phyloP scores from a whole-genome alignment of 2,797 vertebrate species.

The Pangasius larnaudii region DNA sequence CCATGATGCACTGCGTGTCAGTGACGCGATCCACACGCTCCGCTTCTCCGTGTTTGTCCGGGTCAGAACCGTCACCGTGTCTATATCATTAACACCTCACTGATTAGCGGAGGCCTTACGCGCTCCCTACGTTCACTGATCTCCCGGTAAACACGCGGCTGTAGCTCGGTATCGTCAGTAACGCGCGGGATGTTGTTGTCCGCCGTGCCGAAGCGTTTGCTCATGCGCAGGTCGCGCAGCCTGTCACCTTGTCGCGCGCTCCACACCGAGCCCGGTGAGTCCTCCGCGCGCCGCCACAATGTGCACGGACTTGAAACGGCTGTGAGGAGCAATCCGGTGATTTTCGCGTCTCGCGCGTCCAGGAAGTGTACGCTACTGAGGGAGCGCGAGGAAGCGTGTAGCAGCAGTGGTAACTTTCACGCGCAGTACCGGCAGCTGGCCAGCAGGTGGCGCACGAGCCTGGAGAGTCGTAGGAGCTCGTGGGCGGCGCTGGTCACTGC shows the following conservation, averaged over 20 bases:
- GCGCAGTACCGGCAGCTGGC: slow-evolving; percentile 76
- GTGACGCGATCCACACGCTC: slow-evolving; percentile 57
- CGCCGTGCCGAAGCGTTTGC: slow-evolving; percentile 73
- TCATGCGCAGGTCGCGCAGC: slow-evolving; percentile 77
- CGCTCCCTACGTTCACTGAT: neutral
- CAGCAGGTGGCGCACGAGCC: slow-evolving; percentile 75
- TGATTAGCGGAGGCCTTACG: neutral
- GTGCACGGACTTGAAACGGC: slow-evolving; percentile 61
- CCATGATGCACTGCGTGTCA: slow-evolving; percentile 62
- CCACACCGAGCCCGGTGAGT: slow-evolving; percentile 62
- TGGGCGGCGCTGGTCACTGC: slow-evolving; percentile 74
- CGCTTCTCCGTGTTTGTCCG: slow-evolving; percentile 51
- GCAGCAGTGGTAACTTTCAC: neutral
- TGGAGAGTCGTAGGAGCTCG: slow-evolving; percentile 74
- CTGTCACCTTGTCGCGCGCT: slow-evolving; percentile 77
- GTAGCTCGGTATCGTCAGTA: neutral
- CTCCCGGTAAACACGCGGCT: neutral
- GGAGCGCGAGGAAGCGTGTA: neutral
- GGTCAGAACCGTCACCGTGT: neutral
- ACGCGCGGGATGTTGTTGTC: slow-evolving; percentile 67
- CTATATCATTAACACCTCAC: too few species aligned
- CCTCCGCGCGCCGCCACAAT: slow-evolving; percentile 42
- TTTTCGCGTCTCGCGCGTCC: slow-evolving; percentile 68
- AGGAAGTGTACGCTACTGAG: neutral
- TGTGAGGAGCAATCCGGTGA: slow-evolving; percentile 62